Percentiles rank a stretch among this genome's conserved stretches.
Conservation (phyloP, 2,888 invertebrate species). For the Drosophila demipolita region DNA sequence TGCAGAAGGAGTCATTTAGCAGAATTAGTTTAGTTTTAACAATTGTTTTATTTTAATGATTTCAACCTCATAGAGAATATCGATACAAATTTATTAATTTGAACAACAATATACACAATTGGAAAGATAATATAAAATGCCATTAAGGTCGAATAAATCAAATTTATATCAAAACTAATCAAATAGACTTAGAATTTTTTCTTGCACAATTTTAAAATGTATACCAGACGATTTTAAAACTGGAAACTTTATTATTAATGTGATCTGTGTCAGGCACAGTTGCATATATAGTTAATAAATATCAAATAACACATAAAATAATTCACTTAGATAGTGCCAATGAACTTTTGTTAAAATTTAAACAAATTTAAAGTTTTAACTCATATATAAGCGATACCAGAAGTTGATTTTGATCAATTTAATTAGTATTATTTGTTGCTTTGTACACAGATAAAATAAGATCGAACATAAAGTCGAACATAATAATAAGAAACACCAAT, state of each 20-base stretch:
- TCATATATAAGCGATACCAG: conserved; percentile 40
- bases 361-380: neutral
- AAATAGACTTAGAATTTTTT: neutral
- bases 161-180: neutral
- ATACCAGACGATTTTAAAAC: neutral
- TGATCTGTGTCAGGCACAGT: neutral
- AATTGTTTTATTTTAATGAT: neutral
- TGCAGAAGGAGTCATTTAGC: neutral
- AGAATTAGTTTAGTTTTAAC: neutral
- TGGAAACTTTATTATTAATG: neutral
- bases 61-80: neutral
- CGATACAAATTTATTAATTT: neutral
- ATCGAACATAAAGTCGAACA: conserved; percentile 21
- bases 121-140: neutral
- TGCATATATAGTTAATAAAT: neutral
- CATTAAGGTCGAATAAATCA: neutral
- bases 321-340: neutral
- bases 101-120: neutral
- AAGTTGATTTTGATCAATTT: conserved; percentile 72
- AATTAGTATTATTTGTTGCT: conserved; percentile 77
- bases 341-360: neutral
- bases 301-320: neutral
- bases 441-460: conserved; percentile 50
- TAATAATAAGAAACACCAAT: conserved; percentile 22
- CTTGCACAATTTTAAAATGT: neutral